phyloP scores from a whole-genome alignment of 2,797 vertebrate genomes.

The Epinephelus awoara region DNA sequence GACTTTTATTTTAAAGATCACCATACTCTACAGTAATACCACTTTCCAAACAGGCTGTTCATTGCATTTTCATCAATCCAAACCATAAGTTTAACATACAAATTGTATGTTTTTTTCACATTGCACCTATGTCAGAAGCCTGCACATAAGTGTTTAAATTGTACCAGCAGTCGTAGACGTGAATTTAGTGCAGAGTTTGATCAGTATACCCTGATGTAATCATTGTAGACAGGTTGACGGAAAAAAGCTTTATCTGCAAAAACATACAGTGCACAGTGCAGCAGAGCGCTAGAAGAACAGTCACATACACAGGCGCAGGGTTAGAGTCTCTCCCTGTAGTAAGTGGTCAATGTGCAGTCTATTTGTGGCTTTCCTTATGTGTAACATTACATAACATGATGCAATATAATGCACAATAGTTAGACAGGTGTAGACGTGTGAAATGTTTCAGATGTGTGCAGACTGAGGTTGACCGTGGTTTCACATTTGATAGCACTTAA shows the following conservation, averaged over 20 bases:
- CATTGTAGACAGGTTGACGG: not conserved
- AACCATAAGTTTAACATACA: not conserved
- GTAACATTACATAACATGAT: not conserved
- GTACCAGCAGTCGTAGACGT: not conserved
- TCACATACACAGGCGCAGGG: too few relatives aligned
- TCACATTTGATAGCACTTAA: not conserved
- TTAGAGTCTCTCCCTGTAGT: not conserved
- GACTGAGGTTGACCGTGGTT: not conserved
- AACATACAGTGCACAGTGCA: not conserved
- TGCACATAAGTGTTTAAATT: not conserved
- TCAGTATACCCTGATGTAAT: not conserved
- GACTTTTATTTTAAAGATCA: too few relatives aligned
- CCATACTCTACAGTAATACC: not conserved
- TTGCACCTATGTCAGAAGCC: not conserved
- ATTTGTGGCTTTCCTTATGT: not conserved
- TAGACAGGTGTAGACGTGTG: not conserved
- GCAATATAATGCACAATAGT: not conserved
- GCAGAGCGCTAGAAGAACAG: not conserved
- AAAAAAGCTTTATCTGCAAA: not conserved
- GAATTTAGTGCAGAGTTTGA: not conserved
- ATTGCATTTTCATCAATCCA: not conserved
- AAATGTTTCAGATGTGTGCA: not conserved
- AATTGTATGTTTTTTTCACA: not conserved
- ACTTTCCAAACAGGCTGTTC: not conserved
- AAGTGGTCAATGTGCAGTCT: not conserved